Evolutionary conservation across 2,797 vertebrate species (phyloP).

Genomic region (Halcyon chelicuti): DNA sequence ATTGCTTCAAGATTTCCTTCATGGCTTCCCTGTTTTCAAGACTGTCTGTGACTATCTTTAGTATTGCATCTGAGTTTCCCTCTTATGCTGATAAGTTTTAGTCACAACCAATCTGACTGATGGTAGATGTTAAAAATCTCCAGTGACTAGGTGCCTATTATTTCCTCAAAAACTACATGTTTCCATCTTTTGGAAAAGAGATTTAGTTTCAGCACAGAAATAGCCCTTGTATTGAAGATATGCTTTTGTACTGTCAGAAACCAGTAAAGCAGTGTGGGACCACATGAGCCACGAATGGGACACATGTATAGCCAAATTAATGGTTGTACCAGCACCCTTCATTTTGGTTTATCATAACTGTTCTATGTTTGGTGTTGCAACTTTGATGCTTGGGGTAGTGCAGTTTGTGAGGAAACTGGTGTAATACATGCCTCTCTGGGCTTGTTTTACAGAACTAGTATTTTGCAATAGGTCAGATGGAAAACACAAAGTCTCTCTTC

Average conservation of each 20-base stretch:
- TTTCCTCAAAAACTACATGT: neutral
- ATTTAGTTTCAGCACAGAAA: neutral
- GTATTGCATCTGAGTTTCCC: neutral
- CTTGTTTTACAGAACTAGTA: neutral
- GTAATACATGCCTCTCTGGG: neutral
- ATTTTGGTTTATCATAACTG: neutral
- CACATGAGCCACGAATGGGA: neutral
- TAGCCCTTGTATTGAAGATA: neutral
- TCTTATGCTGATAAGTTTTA: neutral
- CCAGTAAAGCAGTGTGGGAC: neutral
- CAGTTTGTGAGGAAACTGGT: neutral
- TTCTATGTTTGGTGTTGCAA: neutral
- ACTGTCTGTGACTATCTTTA: neutral
- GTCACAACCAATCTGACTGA: neutral
- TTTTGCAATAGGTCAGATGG: neutral
- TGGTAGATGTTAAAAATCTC: neutral
- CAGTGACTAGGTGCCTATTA: neutral
- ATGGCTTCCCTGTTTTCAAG: neutral
- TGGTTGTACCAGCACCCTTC: neutral
- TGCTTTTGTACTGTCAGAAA: neutral
- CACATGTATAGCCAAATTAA: neutral
- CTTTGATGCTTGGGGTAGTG: neutral
- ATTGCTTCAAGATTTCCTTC: neutral
- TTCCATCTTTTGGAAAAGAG: neutral
- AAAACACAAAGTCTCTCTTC: neutral